Evolutionary conservation across 1,140 invertebrate genomes (phyloP).

Genomic region (Globodera rostochiensis): DNA sequence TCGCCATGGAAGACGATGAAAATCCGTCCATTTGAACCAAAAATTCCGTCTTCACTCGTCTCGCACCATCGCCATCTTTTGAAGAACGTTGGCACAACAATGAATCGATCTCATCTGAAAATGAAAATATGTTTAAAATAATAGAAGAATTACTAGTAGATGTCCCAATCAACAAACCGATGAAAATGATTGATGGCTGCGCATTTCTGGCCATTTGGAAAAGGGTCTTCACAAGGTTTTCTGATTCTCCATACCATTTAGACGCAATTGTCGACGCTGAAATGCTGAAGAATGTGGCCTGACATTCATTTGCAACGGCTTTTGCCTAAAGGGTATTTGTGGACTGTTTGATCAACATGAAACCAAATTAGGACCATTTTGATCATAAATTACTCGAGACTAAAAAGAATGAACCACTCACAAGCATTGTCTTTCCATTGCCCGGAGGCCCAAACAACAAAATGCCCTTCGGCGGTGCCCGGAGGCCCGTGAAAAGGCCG

Average conservation of each 20-base stretch:
- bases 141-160: not conserved
- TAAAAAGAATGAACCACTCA: not conserved
- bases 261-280: conserved; percentile 68
- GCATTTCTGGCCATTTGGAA: conserved; percentile 67
- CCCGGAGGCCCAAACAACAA: conserved; percentile 92
- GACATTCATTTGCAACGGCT: conserved; percentile 67
- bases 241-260: conserved; percentile 67
- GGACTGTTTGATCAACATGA: too few relatives aligned
- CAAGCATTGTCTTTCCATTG: conserved; percentile 82
- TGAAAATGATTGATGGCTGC: conserved; percentile 59
- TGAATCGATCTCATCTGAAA: conserved; percentile 84
- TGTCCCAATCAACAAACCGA: conserved; percentile 83
- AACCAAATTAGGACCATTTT: not conserved
- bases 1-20: conserved; percentile 34
- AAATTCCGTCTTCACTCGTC: conserved; percentile 86
- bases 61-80: conserved; percentile 84
- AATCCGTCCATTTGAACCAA: conserved; percentile 79
- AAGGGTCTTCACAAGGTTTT: conserved; percentile 69
- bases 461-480: conserved; percentile 88
- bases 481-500: conserved; percentile 81
- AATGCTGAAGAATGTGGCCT: conserved; percentile 68
- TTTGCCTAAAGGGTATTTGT: conserved; percentile 68
- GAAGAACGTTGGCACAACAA: conserved; percentile 83
- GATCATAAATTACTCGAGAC: not conserved
- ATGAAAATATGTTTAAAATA: not conserved